Percentiles rank a stretch among this genome's conserved stretches.
Conservation (phyloP, 2,888 invertebrate species). For the Tetropium fuscum region DNA sequence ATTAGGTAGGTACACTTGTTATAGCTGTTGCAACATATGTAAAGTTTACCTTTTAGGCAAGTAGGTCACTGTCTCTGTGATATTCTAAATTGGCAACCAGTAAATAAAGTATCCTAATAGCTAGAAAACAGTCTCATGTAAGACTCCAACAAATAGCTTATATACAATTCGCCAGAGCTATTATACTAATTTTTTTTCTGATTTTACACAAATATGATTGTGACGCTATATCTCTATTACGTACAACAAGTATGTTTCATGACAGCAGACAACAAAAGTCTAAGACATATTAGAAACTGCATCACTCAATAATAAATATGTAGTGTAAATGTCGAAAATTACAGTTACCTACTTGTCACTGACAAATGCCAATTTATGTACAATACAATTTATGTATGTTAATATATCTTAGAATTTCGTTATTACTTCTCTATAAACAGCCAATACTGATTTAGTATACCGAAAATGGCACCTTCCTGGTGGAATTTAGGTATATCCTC, state of each 20-base stretch:
- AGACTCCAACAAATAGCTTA: conserved; percentile 34
- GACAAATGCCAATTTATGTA: background rate
- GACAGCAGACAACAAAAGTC: conserved; percentile 17
- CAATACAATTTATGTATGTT: background rate
- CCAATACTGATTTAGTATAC: conserved; percentile 16
- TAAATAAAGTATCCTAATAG: conserved; percentile 30
- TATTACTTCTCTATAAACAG: conserved; percentile 1
- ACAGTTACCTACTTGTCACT: background rate
- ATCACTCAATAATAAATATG: background rate
- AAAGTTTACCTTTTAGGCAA: conserved; percentile 24
- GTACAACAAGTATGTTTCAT: conserved; percentile 11
- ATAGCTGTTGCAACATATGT: conserved; percentile 7
- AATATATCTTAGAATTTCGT: conserved; percentile 12
- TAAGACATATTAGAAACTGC: conserved; percentile 4
- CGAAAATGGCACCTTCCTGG: conserved; percentile 32
- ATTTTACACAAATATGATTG: conserved; percentile 26
- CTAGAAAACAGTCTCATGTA: conserved; percentile 33
- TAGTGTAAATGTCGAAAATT: no score
- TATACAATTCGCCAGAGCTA: conserved; percentile 30
- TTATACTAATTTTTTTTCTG: conserved; percentile 18
- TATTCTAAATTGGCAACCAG: conserved; percentile 26
- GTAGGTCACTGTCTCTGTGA: conserved; percentile 10
- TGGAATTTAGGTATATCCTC: conserved; percentile 28
- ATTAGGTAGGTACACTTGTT: conserved; percentile 9
- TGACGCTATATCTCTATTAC: conserved; percentile 20